A percentile compares a stretch with the other conserved stretches of the same genome.
These are phyloP conservation scores for Bergia puertoricense DNA, from an alignment of 92 coral and sea anemone genomes.

Conservation along the genomic window DNA sequence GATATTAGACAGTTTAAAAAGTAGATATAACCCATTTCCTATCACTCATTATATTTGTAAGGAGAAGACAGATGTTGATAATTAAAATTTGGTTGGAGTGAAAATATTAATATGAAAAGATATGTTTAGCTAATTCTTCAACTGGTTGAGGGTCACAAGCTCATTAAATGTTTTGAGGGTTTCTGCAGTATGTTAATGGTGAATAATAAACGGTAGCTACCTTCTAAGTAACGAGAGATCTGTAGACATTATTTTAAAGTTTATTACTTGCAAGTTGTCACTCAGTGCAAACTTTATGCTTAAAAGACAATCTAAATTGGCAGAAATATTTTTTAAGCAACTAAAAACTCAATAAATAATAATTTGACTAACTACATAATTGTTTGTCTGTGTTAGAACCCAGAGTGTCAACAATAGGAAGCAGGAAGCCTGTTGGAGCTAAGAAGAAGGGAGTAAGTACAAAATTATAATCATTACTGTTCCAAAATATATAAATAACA, in stretches of 20 bases:
- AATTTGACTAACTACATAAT: not conserved
- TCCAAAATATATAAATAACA: not conserved
- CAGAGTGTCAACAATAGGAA: constrained; percentile 93
- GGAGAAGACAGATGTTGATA: too few relatives aligned
- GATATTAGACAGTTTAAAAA: not conserved
- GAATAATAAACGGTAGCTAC: too few relatives aligned
- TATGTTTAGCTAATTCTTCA: too few relatives aligned
- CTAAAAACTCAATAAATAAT: not conserved
- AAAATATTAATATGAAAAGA: too few relatives aligned
- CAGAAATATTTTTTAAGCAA: not conserved
- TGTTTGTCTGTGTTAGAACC: constrained; percentile 56
- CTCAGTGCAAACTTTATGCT: too few relatives aligned
- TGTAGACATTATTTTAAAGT: too few relatives aligned
- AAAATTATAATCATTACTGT: not conserved
- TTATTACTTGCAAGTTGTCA: too few relatives aligned
- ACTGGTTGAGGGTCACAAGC: too few relatives aligned
- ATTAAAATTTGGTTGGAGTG: too few relatives aligned
- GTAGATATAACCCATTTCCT: not conserved
- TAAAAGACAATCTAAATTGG: not conserved
- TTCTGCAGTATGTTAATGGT: not conserved
- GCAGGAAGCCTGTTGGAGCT: constrained; percentile 81
- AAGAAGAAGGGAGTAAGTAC: constrained; percentile 88
- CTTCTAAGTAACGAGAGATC: too few relatives aligned
- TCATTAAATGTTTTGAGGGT: not conserved
- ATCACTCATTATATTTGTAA: not conserved